Evolutionary conservation across 2,888 invertebrate species (phyloP).

Genomic region (Eustalomyia histrio): DNA sequence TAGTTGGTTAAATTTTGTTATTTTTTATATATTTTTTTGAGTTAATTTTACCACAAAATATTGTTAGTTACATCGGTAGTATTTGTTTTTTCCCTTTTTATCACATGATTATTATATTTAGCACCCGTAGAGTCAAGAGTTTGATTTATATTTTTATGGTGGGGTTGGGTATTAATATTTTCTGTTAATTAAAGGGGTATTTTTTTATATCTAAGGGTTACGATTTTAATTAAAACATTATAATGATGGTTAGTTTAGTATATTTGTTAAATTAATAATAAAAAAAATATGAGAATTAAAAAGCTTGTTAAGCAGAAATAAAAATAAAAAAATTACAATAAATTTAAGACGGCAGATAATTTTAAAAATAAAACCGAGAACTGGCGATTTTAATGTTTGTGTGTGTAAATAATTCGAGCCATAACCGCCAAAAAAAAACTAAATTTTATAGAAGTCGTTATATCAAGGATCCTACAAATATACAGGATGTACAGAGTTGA

Average conservation of each 20-base stretch:
- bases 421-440: too few relatives aligned
- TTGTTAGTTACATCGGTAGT: conserved; percentile 6
- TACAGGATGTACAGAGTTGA: too few relatives aligned
- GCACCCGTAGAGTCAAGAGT: conserved; percentile 62
- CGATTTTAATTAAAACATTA: conserved; percentile 29
- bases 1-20: conserved; percentile 6
- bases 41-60: not conserved
- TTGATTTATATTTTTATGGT: conserved; percentile 46
- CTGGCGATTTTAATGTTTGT: too few relatives aligned
- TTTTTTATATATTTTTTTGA: conserved; percentile 8
- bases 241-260: conserved; percentile 1
- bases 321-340: too few relatives aligned
- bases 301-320: too few relatives aligned
- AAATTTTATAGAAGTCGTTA: too few relatives aligned
- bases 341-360: too few relatives aligned
- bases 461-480: too few relatives aligned
- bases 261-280: not conserved
- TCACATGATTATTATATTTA: conserved; percentile 57
- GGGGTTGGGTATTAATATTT: conserved; percentile 6
- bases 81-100: conserved; percentile 19
- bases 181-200: conserved; percentile 44
- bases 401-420: too few relatives aligned
- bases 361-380: too few relatives aligned
- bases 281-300: not conserved
- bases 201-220: conserved; percentile 9